Base-by-base conservation (phyloP, 92 coral and sea anemone species). In the Pocillopora grandis region DNA sequence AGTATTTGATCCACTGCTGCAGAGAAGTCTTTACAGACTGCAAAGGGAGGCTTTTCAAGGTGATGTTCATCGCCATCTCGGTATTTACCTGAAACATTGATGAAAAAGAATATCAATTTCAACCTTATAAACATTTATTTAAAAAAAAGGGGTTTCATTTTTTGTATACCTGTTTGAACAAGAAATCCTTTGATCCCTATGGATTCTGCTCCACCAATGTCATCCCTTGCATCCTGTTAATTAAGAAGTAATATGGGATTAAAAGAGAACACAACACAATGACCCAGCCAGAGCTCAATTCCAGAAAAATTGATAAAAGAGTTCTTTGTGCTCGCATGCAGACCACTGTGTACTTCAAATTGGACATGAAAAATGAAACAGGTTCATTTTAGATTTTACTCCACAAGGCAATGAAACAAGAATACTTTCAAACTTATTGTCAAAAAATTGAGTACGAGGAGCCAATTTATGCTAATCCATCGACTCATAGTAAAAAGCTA, bases 141-240 rank as follows among this genome's bases (percentile, higher is more conserved):
- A 49, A 8, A 42, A 42, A 42, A 42, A 27, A 27, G 31, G 52
- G 52, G 52, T 42, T 42, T 42, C 52, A 42, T 62, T 62, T 62
- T 5, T n/a, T 12, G 62, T 88, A 5, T 66, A 90, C 98, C 98
- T 82, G 98, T 94, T 82, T 91, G 80, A 12, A 96, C 98, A 74
- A 96, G 87, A 42, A 96, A 92, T 78, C 98, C 98, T 84, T 80
- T 96, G 9, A 96, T 96, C 19, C 98, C 98, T 31, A 89, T 83
- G 17, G 94, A 91, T 74, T 96, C 98, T 81, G 98, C 98, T 16
- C 98, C 98, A 86, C 84, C 95, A 66, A 96, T 86, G 55, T 83
- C 86, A 62, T 83, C 86, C 18, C 85, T 81, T 59, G 69, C 85
- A 81, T 81, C 85, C 85, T 81, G 56, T 70, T 70, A 20, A 36